Base-by-base conservation (phyloP, 2,113 vertebrate species). In the Lasiurus borealis region DNA sequence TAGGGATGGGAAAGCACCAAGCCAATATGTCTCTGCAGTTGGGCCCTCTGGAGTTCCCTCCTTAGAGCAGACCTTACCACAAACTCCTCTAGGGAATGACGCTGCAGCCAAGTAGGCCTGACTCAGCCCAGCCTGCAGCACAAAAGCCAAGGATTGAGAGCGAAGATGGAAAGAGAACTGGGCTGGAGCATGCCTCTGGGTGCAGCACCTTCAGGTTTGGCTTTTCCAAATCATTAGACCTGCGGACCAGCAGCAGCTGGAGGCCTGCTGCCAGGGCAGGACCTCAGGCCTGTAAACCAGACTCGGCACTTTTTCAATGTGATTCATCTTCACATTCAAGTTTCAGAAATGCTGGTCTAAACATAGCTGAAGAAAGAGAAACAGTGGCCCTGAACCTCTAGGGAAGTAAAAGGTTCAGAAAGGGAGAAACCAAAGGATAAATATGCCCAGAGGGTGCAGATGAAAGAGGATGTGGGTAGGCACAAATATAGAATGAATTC, bases 371-470 rank as follows among this genome's bases (percentile, higher is more conserved):
- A 75, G 15, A 27, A 90, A 71, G 76, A 50, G 3, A 80, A 52
- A 44, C 8, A 7, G 16, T 52, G 62, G 44, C 18, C 15, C 18
- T 40, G 23, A 15, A 5, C 27, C 52, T 31, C n/a, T 13, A 50
- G 77, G 6, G 21, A 77, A 85, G 25, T 40, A 44, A 14, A 78
- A 52, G 18, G 7, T 5, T 34, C 4, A 36, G 23, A 71, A 69
- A 76, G 23, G 66, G 44, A 57, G 66, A 80, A 12, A 29, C 11
- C 25, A 62, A 2, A 21, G 36, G 9, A 25, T 8, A 68, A 31
- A 34, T 13, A 36, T 1, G 3, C 31, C 84, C 46, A 11, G 8
- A 40, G 3, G 3, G 14, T 15, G 7, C 8, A 0, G 34, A 40
- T 16, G 44, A 15, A 62, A 75, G 0, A 76, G 9, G 3, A 57